Evolutionary conservation across 2,113 vertebrate species (phyloP), one percentile per base, ranked within the genome.

Genomic region (Chlorocebus sabaeus): DNA sequence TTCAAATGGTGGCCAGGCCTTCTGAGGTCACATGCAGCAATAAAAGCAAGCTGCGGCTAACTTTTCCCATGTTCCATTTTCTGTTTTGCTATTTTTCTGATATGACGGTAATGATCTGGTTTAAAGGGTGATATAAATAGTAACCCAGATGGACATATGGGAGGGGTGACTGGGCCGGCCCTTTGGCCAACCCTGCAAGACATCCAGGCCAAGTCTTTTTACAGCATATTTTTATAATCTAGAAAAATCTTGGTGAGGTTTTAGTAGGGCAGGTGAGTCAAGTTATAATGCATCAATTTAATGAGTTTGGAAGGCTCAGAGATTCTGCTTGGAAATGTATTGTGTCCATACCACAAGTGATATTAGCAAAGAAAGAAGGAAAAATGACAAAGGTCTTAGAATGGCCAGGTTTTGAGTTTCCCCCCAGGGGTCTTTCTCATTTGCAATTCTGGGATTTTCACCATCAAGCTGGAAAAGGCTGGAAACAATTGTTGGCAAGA

Each of bases 91-190:
- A 23, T 93, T 94, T 92, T 73, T 90, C 70, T 79, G 94, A 90
- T 59, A 80, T 5, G 67, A 87, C 84, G 23, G 61, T 72, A 92
- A 85, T 43, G 22, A 67, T 35, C 20, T 2, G 16, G 35, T 57
- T 85, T 87, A 48, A 75, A 20, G 8, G 79, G 12, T 22, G 38
- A 38, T 95, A 96, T 88, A 97, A 97, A 98, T 59, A 96, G 89
- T 32, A 23, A 25, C 32, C 67, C 93, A 93, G 85, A 91, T 89
- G 93, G 90, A 27, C 45, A 59, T 78, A 3, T 59, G 83, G 35
- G 68, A 38, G 14, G 50, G 78, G 20, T 16, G 16, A 40, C 0
- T 2, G 55, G 17, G 3, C 35, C 73, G 4, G 3, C 35, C 78
- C 35, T 73, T 43, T 61, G 86, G 40, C 72, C 55, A 93, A 70